Percentiles rank a stretch among this genome's conserved stretches.
These are phyloP conservation scores for Sepiola atlantica DNA, from an alignment of 2,888 invertebrate genomes.

Conservation along the genomic window DNA sequence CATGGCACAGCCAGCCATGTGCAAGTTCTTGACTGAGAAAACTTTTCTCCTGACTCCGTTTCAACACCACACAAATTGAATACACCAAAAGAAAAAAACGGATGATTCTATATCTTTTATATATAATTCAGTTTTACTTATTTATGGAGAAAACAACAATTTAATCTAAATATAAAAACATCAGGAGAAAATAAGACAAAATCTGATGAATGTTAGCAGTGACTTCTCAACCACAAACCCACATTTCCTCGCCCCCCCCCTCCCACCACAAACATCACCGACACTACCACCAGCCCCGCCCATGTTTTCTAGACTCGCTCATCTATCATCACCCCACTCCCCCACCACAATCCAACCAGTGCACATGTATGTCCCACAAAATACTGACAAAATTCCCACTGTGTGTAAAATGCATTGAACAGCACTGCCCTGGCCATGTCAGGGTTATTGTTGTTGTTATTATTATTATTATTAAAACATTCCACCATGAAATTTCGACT, in stretches of 20 bases:
- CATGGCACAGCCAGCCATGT: too few species aligned
- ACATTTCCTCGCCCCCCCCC: background rate
- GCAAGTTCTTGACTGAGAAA: too few species aligned
- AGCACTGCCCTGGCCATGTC: slow-evolving; percentile 41
- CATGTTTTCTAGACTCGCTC: background rate
- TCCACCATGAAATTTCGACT: slow-evolving; percentile 32
- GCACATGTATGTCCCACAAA: slow-evolving; percentile 40
- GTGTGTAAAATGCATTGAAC: slow-evolving; percentile 35
- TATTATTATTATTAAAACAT: slow-evolving; percentile 37
- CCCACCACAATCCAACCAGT: background rate
- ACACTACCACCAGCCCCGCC: background rate
- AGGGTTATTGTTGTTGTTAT: slow-evolving; percentile 35
- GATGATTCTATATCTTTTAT: too few species aligned
- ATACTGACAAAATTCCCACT: slow-evolving; percentile 14
- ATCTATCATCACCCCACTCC: background rate
- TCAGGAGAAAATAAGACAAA: background rate
- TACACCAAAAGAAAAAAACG: too few species aligned
- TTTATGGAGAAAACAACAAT: background rate
- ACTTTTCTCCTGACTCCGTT: too few species aligned
- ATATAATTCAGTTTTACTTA: too few species aligned
- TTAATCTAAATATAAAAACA: background rate
- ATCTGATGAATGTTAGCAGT: background rate
- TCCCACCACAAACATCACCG: background rate
- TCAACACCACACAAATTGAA: too few species aligned
- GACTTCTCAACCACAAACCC: background rate